Percentiles rank a stretch among this genome's conserved stretches.
phyloP scores from a whole-genome alignment of 1,140 invertebrate genomes.

The Aporrectodea caliginosa region DNA sequence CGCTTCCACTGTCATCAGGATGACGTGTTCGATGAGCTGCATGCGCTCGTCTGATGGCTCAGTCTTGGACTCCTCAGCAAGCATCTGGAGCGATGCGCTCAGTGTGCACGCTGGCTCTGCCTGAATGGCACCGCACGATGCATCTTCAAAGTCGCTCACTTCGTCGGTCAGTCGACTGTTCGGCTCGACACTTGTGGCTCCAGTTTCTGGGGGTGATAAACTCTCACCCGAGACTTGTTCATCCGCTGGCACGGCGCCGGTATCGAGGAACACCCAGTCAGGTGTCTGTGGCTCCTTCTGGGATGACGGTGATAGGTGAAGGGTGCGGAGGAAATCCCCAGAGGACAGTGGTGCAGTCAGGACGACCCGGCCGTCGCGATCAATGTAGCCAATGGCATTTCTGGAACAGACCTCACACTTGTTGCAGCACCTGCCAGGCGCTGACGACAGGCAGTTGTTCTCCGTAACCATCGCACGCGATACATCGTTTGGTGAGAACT shows the following conservation, averaged over 20 bases:
- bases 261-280: neutral
- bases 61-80: neutral
- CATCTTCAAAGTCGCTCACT: neutral
- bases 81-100: neutral
- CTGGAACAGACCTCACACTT: neutral
- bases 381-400: neutral
- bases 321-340: neutral
- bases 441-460: neutral
- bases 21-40: constrained; percentile 47
- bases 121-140: neutral
- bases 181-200: neutral
- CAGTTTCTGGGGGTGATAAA: too few relatives aligned
- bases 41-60: neutral
- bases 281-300: neutral
- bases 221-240: too few relatives aligned
- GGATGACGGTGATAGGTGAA: neutral
- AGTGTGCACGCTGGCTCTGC: neutral
- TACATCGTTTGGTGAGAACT: neutral
- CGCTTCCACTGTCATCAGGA: constrained; percentile 77
- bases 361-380: neutral
- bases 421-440: neutral
- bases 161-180: neutral
- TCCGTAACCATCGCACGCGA: neutral
- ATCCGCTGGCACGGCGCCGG: neutral
- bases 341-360: neutral